Evolutionary conservation across 2,797 vertebrate genomes (phyloP), one percentile per base, ranked within the genome.

Genomic region (Mastacembelus armatus): DNA sequence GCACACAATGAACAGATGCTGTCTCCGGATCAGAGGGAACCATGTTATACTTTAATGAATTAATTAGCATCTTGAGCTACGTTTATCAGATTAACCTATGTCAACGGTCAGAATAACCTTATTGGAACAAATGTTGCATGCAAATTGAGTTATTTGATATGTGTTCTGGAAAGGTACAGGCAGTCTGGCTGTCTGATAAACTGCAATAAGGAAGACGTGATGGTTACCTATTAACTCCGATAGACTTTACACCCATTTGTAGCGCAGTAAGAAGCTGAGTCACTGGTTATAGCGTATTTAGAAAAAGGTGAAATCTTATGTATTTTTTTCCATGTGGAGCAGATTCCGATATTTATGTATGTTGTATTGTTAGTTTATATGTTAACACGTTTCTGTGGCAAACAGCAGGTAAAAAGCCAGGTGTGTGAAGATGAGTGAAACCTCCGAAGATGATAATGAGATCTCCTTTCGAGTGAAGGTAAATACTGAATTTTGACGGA

Each of bases 391-490:
- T 58, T 39, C 1, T 60, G 16, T 38, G 8, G 11, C 19, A 33
- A 7, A 3, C 16, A 43, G 21, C 42, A 59, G 58, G 27, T 27
- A 14, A 16, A 56, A 11, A 0, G 29, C 3, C 4, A n/a, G 27
- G 4, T 3, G 12, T 1, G 40, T 48, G 1, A 57, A 77, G 59
- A 93, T 93, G 93, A 90, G 66, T 4, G 87, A 93, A 67, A 27
- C 18, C 7, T 75, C 57, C 3, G 93, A 92, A 1, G 89, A 91
- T 0, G 87, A 93, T 18, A 71, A 35, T n/a, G 93, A 94, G 83
- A 92, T 94, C 72, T 84, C 81, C 19, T 94, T 94, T 40, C 5
- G 56, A 9, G 86, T 93, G 1, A 94, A 92, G 91, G 94, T 94
- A 78, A 82, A 43, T 22, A 27, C 15, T 11, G 6, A 22, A 32